Base-by-base conservation (phyloP, 1,140 invertebrate genomes). In the Trissolcus basalis region DNA sequence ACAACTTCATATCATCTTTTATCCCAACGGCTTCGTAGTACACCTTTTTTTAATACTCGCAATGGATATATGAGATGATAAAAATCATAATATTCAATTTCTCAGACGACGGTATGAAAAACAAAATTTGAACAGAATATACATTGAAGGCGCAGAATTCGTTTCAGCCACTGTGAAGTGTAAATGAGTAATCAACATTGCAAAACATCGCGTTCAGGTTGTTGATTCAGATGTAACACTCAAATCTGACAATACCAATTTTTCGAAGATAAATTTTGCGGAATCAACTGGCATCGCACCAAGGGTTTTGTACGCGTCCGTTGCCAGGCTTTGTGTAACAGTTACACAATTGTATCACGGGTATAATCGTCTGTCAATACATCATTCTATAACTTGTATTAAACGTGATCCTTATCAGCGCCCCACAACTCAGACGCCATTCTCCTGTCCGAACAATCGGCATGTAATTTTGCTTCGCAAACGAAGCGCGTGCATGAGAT, bases 331-430 rank as follows among this genome's bases (percentile, higher is more conserved):
- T 63, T 63, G 64, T 56, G 58, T 59, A 50, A 63, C 48, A 11
- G 32, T 50, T 60, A 65, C 59, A 67, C 72, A 76, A 76, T 76
- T 60, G 53, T 76, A 76, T 76, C 72, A 48, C 15, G 15, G 41
- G n/a, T 60, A 54, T 65, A 70, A 76, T 69, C 65, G 73, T 69
- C 67, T 76, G 73, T 65, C 73, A 64, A 76, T 76, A 51, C 50
- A 65, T 76, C 61, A 76, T 76, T 70, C 60, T 33, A 60, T 43
- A 70, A 70, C 49, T 76, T 65, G 48, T 76, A 70, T 55, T 68
- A 74, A 68, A 74, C 64, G 59, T 41, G 72, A 69, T 75, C 47
- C 15, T 75, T 75, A 75, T 75, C 72, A 53, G 14, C 39, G 41
- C 36, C 32, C 19, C n/a, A 11, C 71, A 59, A 48, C 58, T 75